These are phyloP conservation scores for Acromyrmex heyeri DNA, from an alignment of 1,140 invertebrate genomes.

Conservation along the genomic window DNA sequence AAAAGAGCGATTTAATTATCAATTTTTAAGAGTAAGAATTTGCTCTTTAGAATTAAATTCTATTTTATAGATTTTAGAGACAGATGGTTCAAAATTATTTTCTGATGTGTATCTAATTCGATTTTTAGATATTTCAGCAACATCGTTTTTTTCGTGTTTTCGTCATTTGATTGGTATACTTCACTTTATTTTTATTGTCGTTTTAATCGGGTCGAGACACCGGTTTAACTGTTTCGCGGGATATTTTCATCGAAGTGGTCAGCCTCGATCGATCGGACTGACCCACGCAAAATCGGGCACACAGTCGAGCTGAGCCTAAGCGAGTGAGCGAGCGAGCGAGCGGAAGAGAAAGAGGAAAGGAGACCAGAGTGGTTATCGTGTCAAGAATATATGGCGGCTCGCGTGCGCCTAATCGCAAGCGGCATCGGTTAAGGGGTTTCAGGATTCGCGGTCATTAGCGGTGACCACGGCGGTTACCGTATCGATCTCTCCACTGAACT, in stretches of 20 bases:
- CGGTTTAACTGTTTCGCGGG: slow-evolving; percentile 4
- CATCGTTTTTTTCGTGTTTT: not conserved
- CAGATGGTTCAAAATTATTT: too few species aligned
- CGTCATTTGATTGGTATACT: not conserved
- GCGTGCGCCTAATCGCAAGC: slow-evolving; percentile 69
- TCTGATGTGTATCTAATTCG: too few species aligned
- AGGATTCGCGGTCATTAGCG: slow-evolving; percentile 60
- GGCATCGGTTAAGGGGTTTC: slow-evolving; percentile 28
- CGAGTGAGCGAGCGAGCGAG: not conserved
- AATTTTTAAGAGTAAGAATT: too few species aligned
- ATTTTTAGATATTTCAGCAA: too few species aligned
- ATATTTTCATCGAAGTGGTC: slow-evolving; percentile 46
- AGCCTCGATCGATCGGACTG: slow-evolving; percentile 39
- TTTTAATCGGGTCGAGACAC: slow-evolving; percentile 12
- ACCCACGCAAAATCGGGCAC: slow-evolving; percentile 20
- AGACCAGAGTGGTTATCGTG: slow-evolving; percentile 43
- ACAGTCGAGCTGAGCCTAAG: not conserved
- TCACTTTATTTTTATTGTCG: not conserved
- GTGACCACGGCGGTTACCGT: slow-evolving; percentile 45
- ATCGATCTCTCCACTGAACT: slow-evolving; percentile 56
- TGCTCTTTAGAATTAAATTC: too few species aligned
- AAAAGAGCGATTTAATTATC: too few species aligned
- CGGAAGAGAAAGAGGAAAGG: slow-evolving; percentile 13
- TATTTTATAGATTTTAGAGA: too few species aligned
- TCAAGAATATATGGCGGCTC: slow-evolving; percentile 32